Evolutionary conservation across 2,888 invertebrate genomes (phyloP), one percentile per base, ranked within the genome.

Genomic region (Scelioninae gen. 1): DNA sequence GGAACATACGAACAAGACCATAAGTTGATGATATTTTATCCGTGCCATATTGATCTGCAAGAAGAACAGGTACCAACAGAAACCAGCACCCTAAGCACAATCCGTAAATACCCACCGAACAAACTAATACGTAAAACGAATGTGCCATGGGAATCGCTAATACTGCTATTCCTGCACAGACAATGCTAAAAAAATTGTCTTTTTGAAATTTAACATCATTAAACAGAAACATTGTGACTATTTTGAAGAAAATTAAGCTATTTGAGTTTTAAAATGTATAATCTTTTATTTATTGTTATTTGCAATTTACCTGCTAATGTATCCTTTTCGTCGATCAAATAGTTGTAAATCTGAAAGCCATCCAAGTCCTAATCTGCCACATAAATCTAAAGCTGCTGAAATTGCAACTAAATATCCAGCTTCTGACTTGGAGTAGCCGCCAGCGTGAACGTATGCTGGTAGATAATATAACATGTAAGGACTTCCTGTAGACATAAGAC

Each of bases 31-130:
- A 95, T 85, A 96, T 95, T 72, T 95, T 94, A 51, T 95, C 95
- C 0, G 95, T 95, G 1, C 96, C 96, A 89, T 96, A 96, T 13
- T 96, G 94, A 88, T 96, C 95, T 0, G 96, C 96, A 47, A 96
- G 93, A 13, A 96, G 92, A 0, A 96, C 95, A 0, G 96, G 96
- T 76, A 96, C 95, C 69, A 96, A 90, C 2, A 96, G 94, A 91
- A 96, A 96, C 96, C 96, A 96, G 88, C 96, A 95, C 23, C 96
- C 96, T 16, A 96, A 93, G 82, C 96, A 96, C 0, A 96, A 92
- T 0, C 96, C 96, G 89, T 96, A 96, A 88, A 93, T 90, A 92
- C 94, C 95, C 53, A 95, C 95, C 0, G 95, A 94, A 3, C 94
- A 93, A 5, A 95, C 95, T 45, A 96, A 92, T 0, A 95, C 92